phyloP scores from a whole-genome alignment of 2,888 invertebrate genomes.

The Anarsia innoxiella region DNA sequence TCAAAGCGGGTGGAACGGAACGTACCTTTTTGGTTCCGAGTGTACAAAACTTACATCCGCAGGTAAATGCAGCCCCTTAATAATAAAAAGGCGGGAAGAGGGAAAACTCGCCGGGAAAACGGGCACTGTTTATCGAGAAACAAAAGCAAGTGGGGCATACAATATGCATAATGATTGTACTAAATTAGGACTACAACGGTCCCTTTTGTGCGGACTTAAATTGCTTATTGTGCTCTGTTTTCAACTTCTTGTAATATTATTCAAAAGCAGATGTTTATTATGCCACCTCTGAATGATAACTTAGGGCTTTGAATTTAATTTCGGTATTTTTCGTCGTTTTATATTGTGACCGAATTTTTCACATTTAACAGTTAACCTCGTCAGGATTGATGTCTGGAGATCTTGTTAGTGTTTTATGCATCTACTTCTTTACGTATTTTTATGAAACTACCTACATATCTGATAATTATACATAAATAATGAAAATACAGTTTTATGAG shows the following conservation, averaged over 20 bases:
- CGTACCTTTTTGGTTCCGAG: conserved; percentile 29
- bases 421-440: too few species aligned
- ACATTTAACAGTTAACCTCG: too few species aligned
- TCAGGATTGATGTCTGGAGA: too few species aligned
- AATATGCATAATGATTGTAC: conserved; percentile 70
- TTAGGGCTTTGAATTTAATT: too few species aligned
- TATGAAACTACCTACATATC: too few species aligned
- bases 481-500: too few species aligned
- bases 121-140: conserved; percentile 63
- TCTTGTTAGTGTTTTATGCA: too few species aligned
- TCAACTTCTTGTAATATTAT: conserved; percentile 26
- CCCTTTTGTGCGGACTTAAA: conserved; percentile 51
- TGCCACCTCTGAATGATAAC: conserved; percentile 2
- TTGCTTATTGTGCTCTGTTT: conserved; percentile 56
- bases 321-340: too few species aligned
- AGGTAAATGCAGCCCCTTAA: conserved; percentile 54
- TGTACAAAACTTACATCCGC: conserved; percentile 49
- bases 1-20: conserved; percentile 14
- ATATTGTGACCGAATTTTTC: too few species aligned
- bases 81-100: conserved; percentile 59
- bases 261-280: conserved; percentile 16
- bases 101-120: conserved; percentile 48
- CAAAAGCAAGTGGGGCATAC: conserved; percentile 56
- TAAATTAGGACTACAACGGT: conserved; percentile 58
- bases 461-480: too few species aligned